Evolutionary conservation across 1,140 invertebrate species (phyloP), one percentile per base, ranked within the genome.

Genomic region (Drosophila orena): DNA sequence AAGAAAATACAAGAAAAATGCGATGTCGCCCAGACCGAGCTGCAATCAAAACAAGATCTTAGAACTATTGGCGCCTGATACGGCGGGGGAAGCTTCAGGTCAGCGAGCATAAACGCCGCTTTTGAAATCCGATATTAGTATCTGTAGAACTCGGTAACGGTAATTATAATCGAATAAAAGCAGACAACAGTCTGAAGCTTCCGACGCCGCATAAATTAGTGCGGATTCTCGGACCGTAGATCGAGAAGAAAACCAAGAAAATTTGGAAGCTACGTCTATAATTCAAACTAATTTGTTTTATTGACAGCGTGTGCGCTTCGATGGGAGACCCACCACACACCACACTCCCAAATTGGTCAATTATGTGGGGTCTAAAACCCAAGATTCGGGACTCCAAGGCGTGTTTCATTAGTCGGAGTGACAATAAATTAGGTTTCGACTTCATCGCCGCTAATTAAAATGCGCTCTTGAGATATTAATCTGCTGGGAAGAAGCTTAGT

Each of bases 271-370:
- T 84, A 52, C 64, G 65, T 46, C 80, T 80, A 90, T 90, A 90
- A 90, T 90, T 90, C 86, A 90, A 86, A 83, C 88, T 91, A 91
- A 91, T 91, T 91, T 91, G 88, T 91, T 91, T 91, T 88, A 91
- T 91, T 91, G 89, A 91, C 88, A 91, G 79, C 79, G 79, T 89
- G 84, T 80, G 84, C 80, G 79, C 77, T 75, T 79, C 47, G 20
- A 24, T 64, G 42, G 42, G 43, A 49, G 54, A 61, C 59, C 50
- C 42, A 22, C 58, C 75, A 53, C 61, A 50, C 58, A 65, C 54
- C 58, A 65, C 54, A 61, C 56, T 42, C 66, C 54, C 76, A 86
- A 90, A 90, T 90, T 90, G 88, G 79, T 88, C 86, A 84, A 86
- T 90, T 75, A 90, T 85, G 65, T 55, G 75, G 42, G 66, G 66